Base-by-base conservation (phyloP, 2,797 vertebrate genomes). In the Phoeniculus purpureus region DNA sequence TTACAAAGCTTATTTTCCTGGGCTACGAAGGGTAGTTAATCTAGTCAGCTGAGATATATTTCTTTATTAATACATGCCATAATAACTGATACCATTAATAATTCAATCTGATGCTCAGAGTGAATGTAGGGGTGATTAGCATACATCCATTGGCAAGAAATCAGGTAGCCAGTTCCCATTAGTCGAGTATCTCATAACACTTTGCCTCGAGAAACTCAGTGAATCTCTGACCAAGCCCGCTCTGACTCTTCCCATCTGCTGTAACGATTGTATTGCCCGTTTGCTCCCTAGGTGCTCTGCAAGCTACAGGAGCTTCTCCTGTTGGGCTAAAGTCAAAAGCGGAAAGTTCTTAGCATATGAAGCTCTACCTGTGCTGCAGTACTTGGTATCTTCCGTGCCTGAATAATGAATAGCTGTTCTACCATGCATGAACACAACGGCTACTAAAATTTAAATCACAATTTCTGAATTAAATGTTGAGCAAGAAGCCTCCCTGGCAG, bases 191-290 rank as follows among this genome's bases (percentile, higher is more conserved):
- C 32, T 48, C 31, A 23, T 26, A 26, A 82, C 17, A 65, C 31
- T 25, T 6, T 52, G 31, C 1, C 2, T 66, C 62, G 58, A 65
- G 60, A 47, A 83, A 56, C 55, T 87, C 47, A 4, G 32, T 55
- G 34, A 64, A 62, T 25, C 61, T 67, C 58, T 54, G 32, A 19
- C 48, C 62, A n/a, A 23, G 15, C 29, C 70, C 4, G 1, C 55
- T 78, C 70, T 4, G 23, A 66, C 80, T 21, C n/a, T 26, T 58
- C 34, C 47, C n/a, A 54, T 45, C 83, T 48, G 19, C 77, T 29
- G 2, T 3, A 7, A 34, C 0, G 4, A 10, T 70, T 55, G 1
- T 2, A 2, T 5, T 32, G 26, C 62, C 75, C 20, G 5, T 50
- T 31, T 43, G 40, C 54, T 64, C 37, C 43, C 43, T 4, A 10